phyloP scores from a whole-genome alignment of 2,113 vertebrate genomes.

The Corythoichthys intestinalis region DNA sequence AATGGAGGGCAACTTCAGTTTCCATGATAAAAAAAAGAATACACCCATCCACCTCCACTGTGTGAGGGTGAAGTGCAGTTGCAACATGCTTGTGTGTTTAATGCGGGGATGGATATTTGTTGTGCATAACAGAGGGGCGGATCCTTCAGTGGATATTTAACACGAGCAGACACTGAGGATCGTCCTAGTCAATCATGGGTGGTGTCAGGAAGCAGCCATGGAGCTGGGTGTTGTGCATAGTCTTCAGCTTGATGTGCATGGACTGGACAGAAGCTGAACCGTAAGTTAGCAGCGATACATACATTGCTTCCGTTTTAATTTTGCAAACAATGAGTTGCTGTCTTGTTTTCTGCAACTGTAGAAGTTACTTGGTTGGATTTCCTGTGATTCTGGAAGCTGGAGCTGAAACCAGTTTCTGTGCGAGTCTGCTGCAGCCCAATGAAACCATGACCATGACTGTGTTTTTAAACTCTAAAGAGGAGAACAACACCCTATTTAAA shows the following conservation, averaged over 20 bases:
- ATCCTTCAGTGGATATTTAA: conserved; percentile 33
- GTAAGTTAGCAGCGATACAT: conserved; percentile 39
- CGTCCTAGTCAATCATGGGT: conserved; percentile 47
- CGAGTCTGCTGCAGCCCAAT: conserved; percentile 54
- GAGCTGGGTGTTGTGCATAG: conserved; percentile 42
- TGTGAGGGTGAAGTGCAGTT: not conserved
- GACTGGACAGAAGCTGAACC: conserved; percentile 23
- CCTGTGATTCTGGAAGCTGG: conserved; percentile 64
- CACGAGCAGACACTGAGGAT: not conserved
- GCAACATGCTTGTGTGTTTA: not conserved
- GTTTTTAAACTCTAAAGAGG: conserved; percentile 25
- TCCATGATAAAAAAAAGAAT: too few relatives aligned
- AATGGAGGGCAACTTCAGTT: too few relatives aligned
- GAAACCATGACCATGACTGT: conserved; percentile 56
- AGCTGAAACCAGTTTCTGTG: conserved; percentile 53
- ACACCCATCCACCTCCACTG: too few relatives aligned
- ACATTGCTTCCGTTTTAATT: not conserved
- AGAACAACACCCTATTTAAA: conserved; percentile 19
- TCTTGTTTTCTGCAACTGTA: conserved; percentile 18
- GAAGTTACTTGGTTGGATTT: conserved; percentile 59
- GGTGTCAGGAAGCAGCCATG: conserved; percentile 21
- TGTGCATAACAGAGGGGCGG: not conserved
- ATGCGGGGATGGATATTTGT: too few relatives aligned
- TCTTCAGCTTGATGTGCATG: conserved; percentile 30
- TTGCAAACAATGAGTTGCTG: not conserved